Base-by-base conservation (phyloP, 1,140 invertebrate species). In the Drosophila hydei region DNA sequence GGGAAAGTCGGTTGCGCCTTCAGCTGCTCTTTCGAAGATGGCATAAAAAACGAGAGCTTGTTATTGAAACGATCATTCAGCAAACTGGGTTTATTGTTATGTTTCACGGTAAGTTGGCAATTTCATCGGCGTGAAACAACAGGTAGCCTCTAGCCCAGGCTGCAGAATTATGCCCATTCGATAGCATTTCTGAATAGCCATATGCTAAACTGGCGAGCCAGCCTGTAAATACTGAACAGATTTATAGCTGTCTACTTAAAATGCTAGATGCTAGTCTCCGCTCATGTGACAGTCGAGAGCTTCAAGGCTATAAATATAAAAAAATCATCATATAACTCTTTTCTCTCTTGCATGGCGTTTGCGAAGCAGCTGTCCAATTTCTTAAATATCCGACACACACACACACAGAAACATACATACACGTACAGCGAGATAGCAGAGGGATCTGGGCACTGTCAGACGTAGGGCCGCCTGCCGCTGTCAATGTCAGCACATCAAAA, bases 401-500 rank as follows among this genome's bases (percentile, higher is more conserved):
- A 71, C 27, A 43, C 5, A 27, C 40, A 50, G 30, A 38, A 4
- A 18, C 4, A 23, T 4, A 42, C 43, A 42, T 7, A 33, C 19
- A 67, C 38, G 38, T 11, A 14, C 8, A 11, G 7, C 25, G n/a
- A n/a, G n/a, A n/a, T 25, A 14, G 40, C 25, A 30, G 43, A 48
- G 43, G 59, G 47, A 69, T 48, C 71, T 62, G 38, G 30, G 48
- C 43, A 59, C 47, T 52, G 23, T 51, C 68, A 70, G 72, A 58
- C 60, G 45, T 23, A 65, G 61, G 61, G 73, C 64, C 64, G 74
- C 63, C 71, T 69, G 73, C 60, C 69, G 77, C 75, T 75, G 78
- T 83, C 83, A 83, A 87, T 75, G 81, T 85, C 80, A 87, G 83
- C 76, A 76, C 75, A 76, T 87, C 83, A 87, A 87, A 87, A 88